phyloP scores from a whole-genome alignment of 2,797 vertebrate species.

The Pipistrellus pipistrellus region DNA sequence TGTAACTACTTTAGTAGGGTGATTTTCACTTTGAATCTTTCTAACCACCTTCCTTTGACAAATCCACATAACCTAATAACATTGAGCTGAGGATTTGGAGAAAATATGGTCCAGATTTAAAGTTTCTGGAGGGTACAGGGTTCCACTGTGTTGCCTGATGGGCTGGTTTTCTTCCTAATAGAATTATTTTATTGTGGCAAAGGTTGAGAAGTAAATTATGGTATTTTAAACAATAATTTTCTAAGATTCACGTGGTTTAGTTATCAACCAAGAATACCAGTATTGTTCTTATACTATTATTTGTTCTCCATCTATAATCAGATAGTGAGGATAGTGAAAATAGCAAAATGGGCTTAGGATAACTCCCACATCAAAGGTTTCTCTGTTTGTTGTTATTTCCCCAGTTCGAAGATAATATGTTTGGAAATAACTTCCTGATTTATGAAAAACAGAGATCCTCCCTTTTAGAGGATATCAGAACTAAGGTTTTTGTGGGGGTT shows the following conservation, averaged over 20 bases:
- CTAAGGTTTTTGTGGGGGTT: constrained; percentile 33
- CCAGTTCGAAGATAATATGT: constrained; percentile 33
- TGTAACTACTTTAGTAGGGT: neutral
- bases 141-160: neutral
- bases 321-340: neutral
- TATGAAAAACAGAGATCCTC: constrained; percentile 37
- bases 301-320: neutral
- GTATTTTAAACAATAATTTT: constrained; percentile 34
- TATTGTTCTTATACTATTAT: constrained; percentile 1
- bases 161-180: neutral
- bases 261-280: neutral
- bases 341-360: constrained; percentile 34
- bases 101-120: constrained; percentile 34
- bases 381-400: neutral
- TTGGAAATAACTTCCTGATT: constrained; percentile 42
- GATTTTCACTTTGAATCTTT: constrained; percentile 56
- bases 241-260: neutral
- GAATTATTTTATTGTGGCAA: constrained; percentile 55
- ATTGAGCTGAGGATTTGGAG: constrained; percentile 18
- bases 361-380: neutral
- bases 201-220: constrained; percentile 16
- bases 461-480: constrained; percentile 41
- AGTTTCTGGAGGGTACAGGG: neutral
- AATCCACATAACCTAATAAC: constrained; percentile 17
- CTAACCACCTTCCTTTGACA: constrained; percentile 22